Base-by-base conservation (phyloP, 2,888 invertebrate genomes). In the Phortica okadai region DNA sequence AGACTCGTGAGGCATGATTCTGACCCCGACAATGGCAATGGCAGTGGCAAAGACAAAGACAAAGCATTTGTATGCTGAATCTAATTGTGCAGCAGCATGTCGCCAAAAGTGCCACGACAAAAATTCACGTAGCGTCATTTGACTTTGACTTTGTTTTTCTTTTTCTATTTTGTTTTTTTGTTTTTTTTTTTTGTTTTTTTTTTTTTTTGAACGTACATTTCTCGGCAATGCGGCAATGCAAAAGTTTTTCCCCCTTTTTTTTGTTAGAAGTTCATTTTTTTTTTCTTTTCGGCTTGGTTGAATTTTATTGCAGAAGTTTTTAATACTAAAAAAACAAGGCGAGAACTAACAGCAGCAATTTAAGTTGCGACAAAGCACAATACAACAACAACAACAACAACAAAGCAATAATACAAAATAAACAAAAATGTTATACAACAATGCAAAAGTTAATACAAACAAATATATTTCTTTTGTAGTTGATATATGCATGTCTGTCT, bases 171-270 rank as follows among this genome's bases (percentile, higher is more conserved):
- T 74, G 75, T 42, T n/a, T 44, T 10, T n/a, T 11, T 42, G 62
- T 62, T 59, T 62, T 6, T 74, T 21, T 64, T 25, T 21, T 33
- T 74, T 70, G 50, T 74, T 59, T 56, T 59, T 14, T 33, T 44
- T 73, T 56, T 44, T 74, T 76, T 74, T 62, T 58, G 44, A 41
- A 54, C 45, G 45, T 66, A 14, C 77, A 81, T 82, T 84, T 74
- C 33, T 4, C 33, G 33, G 33, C 33, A 33, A 33, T 33, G 33
- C 33, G 33, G 33, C 33, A 33, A 33, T 33, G 33, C 33, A 33
- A 33, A 33, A 33, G 33, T 33, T 77, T 76, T n/a, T 70, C 56
- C 69, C 76, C 69, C 76, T 70, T 73, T 16, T 69, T 45, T 45
- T 45, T 70, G 69, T 70, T 16, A 70, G 11, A 21, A 70, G 11